Base-by-base conservation (phyloP, 1,140 invertebrate species). In the Aculops lycopersici region DNA sequence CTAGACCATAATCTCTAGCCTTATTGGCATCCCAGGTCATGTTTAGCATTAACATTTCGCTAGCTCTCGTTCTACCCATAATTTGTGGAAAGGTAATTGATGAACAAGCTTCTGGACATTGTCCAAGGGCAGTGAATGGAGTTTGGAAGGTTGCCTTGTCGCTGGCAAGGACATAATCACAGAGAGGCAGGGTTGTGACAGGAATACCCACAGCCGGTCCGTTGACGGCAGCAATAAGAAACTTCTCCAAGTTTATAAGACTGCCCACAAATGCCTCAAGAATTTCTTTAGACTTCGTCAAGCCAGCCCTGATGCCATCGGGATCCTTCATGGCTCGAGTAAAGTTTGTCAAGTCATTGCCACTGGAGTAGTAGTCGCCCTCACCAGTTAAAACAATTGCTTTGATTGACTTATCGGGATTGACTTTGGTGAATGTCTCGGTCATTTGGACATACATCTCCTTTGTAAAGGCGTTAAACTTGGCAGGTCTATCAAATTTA, bases 131-230 rank as follows among this genome's bases (percentile, higher is more conserved):
- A 20, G 70, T 62, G 54, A 90, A 86, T 37, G 83, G 80, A 42
- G 77, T 75, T 42, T 68, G 63, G 54, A 90, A 83, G 47, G 68
- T 72, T 14, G 79, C 75, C 72, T 54, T 67, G 41, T 77, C 67
- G 15, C 69, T 69, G 35, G 77, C 73, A 58, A 76, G 81, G 20
- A 88, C 70, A 37, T 74, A 62, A 61, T 95, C 86, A 64, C 70
- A 88, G 1, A 90, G 59, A 8, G 66, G 67, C 21, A 83, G 55
- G 0, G 70, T 68, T 8, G 81, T 88, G 1, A 71, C 70, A 37
- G 69, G 70, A 46, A 92, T 69, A 16, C 86, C 86, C 44, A 90
- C 66, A 14, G 81, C 78, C 37, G 77, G 78, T 35, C 83, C 84
- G 65, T 92, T 84, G 1, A 92, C 69, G 21, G 86, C 56, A 24